Conservation (phyloP, 92 coral and sea anemone genomes). For the Palythoa grandis region DNA sequence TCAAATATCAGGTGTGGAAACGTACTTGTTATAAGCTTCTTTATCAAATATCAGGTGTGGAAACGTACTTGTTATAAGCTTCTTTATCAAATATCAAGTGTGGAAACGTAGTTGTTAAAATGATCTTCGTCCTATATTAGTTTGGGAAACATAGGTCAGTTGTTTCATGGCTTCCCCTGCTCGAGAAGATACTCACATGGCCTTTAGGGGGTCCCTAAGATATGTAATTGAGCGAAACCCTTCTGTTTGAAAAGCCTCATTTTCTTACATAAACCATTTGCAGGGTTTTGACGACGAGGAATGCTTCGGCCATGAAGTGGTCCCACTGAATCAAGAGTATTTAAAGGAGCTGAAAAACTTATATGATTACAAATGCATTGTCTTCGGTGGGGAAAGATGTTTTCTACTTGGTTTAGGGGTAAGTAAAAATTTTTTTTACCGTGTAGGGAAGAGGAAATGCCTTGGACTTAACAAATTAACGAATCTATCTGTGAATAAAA, state of each 20-base stretch:
- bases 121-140: too few relatives aligned
- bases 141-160: too few relatives aligned
- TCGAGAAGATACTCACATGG: neutral
- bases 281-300: constrained; percentile 75
- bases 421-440: constrained; percentile 33
- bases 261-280: neutral
- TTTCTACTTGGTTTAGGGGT: constrained; percentile 92
- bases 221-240: too few relatives aligned
- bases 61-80: too few relatives aligned
- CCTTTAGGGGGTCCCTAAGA: too few relatives aligned
- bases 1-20: too few relatives aligned
- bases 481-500: neutral
- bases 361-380: constrained; percentile 90
- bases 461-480: neutral
- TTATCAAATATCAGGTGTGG: too few relatives aligned
- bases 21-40: too few relatives aligned
- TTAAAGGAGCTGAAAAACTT: constrained; percentile 76
- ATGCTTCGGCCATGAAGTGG: constrained; percentile 74
- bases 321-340: constrained; percentile 64
- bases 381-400: constrained; percentile 86
- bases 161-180: too few relatives aligned
- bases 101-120: too few relatives aligned
- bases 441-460: neutral
- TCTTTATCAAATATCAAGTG: too few relatives aligned
- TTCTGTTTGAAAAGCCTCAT: neutral